Conservation (phyloP, 2,797 vertebrate genomes). For the Sarcophilus harrisii region DNA sequence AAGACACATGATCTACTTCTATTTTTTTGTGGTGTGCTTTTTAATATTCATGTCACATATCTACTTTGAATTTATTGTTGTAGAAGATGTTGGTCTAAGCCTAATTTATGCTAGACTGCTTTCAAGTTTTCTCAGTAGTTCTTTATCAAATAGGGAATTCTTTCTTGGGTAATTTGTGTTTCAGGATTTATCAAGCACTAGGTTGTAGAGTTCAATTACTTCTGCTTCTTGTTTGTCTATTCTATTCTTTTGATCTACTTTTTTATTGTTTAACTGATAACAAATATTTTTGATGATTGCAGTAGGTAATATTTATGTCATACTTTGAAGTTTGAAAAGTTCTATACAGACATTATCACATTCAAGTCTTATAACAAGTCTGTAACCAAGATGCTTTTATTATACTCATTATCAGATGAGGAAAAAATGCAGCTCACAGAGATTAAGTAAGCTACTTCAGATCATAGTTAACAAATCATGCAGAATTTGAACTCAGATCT, state of each 20-base stretch:
- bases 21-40: neutral
- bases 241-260: neutral
- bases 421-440: neutral
- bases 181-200: neutral
- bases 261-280: neutral
- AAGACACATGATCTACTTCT: neutral
- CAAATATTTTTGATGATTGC: neutral
- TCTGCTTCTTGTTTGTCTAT: neutral
- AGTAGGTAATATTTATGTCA: neutral
- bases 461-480: neutral
- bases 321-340: neutral
- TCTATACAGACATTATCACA: neutral
- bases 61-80: neutral
- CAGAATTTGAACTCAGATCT: neutral
- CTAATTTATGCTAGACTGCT: neutral
- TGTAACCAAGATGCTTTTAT: neutral
- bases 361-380: neutral
- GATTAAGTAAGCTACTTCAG: neutral
- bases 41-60: neutral
- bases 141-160: neutral
- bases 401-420: neutral
- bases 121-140: neutral
- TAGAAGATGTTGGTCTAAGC: neutral
- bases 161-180: neutral
- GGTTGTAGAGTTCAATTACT: neutral